Conservation (phyloP, 2,113 vertebrate species). For the Prietella phreatophila region DNA sequence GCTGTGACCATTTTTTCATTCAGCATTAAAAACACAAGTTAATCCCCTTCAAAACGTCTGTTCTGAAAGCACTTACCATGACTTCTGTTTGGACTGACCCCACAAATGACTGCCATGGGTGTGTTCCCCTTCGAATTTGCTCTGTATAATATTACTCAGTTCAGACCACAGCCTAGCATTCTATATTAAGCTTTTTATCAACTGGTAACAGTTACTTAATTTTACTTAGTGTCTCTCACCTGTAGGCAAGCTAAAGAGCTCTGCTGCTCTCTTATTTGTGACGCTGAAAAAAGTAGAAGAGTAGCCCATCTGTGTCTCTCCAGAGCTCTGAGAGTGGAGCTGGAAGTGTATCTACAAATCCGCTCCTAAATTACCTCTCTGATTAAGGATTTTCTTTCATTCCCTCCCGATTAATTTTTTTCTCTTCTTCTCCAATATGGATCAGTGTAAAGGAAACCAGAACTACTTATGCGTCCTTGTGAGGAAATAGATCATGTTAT, state of each 20-base stretch:
- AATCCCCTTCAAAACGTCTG: background rate
- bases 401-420: background rate
- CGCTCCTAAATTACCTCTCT: background rate
- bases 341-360: conserved; percentile 1
- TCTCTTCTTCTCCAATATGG: background rate
- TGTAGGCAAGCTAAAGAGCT: background rate
- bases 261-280: background rate
- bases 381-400: conserved; percentile 6
- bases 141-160: background rate
- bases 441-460: background rate
- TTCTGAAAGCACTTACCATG: background rate
- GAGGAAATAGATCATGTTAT: conserved; percentile 8
- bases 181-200: background rate
- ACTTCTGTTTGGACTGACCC: background rate
- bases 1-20: background rate
- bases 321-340: background rate
- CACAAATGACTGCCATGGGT: background rate
- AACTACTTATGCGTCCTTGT: background rate
- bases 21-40: background rate
- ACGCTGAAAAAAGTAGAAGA: background rate
- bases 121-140: background rate
- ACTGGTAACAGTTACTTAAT: background rate
- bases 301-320: background rate
- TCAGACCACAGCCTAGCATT: background rate
- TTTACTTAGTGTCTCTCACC: background rate